Conservation (phyloP, 2,113 vertebrate genomes). For the Sceloporus tristichus region DNA sequence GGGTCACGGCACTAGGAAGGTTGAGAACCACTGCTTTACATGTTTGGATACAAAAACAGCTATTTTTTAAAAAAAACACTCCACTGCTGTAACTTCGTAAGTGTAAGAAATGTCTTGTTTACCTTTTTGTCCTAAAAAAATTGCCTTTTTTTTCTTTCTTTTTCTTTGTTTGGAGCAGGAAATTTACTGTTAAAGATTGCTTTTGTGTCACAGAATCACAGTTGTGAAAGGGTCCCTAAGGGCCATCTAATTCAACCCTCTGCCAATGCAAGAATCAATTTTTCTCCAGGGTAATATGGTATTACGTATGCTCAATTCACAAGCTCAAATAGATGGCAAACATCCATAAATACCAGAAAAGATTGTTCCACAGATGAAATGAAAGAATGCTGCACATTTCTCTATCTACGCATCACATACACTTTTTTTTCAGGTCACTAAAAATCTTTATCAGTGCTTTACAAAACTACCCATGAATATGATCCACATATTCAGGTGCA, state of each 20-base stretch:
- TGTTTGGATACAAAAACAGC: no score
- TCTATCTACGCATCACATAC: not conserved
- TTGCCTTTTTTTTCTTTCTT: not conserved
- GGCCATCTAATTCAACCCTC: no score
- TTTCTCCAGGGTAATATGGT: not conserved
- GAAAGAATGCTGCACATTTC: not conserved
- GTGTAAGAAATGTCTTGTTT: not conserved
- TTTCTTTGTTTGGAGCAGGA: not conserved
- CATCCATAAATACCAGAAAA: not conserved
- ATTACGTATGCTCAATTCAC: not conserved
- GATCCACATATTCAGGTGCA: not conserved
- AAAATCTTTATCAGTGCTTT: not conserved
- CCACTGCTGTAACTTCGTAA: not conserved
- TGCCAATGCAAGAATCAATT: no score
- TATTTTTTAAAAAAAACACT: not conserved
- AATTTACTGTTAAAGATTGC: not conserved
- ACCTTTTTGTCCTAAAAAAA: not conserved
- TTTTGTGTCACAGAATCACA: no score
- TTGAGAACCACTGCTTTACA: no score
- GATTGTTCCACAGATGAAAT: no score
- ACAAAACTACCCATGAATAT: not conserved
- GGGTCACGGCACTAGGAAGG: no score
- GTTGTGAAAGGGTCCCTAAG: no score
- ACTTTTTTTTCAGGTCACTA: not conserved
- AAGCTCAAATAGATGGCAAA: not conserved